Conservation (phyloP, 2,113 vertebrate genomes). For the Chlorocebus sabaeus region DNA sequence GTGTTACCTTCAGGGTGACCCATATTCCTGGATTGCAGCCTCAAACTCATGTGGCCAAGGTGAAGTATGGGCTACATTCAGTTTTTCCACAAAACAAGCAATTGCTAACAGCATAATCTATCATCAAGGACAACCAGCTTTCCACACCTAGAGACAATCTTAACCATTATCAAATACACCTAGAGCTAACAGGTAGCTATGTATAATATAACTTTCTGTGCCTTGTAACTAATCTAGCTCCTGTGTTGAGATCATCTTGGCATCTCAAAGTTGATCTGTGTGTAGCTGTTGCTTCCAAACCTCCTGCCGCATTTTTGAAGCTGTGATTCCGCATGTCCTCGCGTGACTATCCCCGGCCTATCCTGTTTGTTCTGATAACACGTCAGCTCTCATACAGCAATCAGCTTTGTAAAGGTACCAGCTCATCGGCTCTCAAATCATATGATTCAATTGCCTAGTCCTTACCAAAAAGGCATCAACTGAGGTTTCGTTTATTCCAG, state of each 20-base stretch:
- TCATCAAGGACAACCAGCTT: not conserved
- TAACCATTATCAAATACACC: too few relatives aligned
- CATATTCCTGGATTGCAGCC: not conserved
- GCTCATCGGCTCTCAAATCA: not conserved
- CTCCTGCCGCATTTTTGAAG: not conserved
- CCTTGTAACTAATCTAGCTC: not conserved
- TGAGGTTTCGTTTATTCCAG: not conserved
- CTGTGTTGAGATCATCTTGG: not conserved
- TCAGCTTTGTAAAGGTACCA: not conserved
- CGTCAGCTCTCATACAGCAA: not conserved
- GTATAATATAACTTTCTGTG: not conserved
- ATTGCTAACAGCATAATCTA: not conserved
- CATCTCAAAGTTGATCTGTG: not conserved
- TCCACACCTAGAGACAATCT: not conserved
- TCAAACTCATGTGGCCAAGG: not conserved
- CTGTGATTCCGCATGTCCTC: not conserved
- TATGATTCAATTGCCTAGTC: not conserved
- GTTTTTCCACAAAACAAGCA: not conserved
- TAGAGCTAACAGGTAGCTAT: too few relatives aligned
- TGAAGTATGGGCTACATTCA: not conserved
- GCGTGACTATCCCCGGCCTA: not conserved
- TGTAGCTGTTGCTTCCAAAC: not conserved
- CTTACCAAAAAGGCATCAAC: not conserved
- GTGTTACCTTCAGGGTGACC: not conserved
- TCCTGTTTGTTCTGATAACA: not conserved